Conservation (phyloP, 2,113 vertebrate genomes). For the Burhinus oedicnemus region DNA sequence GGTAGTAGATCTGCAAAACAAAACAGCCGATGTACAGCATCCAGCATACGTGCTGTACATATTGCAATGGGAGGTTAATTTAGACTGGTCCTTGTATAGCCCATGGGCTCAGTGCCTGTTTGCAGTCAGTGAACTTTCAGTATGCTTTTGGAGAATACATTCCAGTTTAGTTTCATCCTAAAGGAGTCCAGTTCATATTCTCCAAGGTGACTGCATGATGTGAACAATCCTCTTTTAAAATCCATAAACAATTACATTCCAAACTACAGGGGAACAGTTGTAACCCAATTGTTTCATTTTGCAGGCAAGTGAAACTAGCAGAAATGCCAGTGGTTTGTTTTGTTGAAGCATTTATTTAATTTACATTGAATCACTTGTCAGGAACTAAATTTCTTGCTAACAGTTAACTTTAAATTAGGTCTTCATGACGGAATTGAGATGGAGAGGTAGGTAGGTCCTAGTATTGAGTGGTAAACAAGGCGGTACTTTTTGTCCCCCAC, state of each 20-base stretch:
- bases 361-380: background rate
- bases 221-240: background rate
- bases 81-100: background rate
- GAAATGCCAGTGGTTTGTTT: background rate
- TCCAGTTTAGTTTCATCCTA: background rate
- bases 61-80: background rate
- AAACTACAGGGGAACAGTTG: background rate
- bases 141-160: background rate
- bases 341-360: background rate
- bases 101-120: background rate
- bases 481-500: fast-evolving
- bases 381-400: background rate
- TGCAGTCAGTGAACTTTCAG: background rate
- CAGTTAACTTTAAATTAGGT: background rate
- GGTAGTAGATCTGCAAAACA: background rate
- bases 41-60: no score
- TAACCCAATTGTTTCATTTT: background rate
- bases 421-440: background rate
- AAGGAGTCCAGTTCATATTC: background rate
- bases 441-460: background rate
- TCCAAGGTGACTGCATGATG: background rate
- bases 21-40: background rate
- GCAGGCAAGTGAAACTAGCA: background rate
- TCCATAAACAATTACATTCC: background rate
- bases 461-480: background rate